Conservation (phyloP, 2,113 vertebrate species). For the Channa argus region DNA sequence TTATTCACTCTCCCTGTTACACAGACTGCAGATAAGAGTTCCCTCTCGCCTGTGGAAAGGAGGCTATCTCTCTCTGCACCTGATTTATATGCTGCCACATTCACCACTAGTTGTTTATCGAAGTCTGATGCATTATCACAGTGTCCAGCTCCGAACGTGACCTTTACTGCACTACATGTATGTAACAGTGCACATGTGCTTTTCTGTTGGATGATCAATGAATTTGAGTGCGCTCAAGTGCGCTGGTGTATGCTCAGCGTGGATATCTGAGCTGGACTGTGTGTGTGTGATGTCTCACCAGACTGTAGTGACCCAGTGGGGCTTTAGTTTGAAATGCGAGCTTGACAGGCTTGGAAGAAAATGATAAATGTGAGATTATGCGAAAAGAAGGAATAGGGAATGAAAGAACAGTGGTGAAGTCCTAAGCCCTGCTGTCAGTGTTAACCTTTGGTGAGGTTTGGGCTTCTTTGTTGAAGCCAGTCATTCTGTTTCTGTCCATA, state of each 20-base stretch:
- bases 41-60: constrained; percentile 37
- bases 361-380: constrained; percentile 74
- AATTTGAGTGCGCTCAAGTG: background rate
- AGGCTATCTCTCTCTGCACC: constrained; percentile 37
- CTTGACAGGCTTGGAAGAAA: constrained; percentile 57
- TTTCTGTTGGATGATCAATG: constrained; percentile 12
- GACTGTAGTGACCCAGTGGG: constrained; percentile 46
- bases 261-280: too few species aligned
- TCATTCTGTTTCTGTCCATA: constrained; percentile 50
- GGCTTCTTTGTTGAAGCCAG: constrained; percentile 55
- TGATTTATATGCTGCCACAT: constrained; percentile 74
- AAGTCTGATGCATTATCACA: constrained; percentile 59
- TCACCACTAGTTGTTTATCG: constrained; percentile 65
- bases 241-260: background rate
- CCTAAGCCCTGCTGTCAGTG: constrained; percentile 68
- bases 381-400: constrained; percentile 36
- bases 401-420: constrained; percentile 30
- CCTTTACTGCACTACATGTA: constrained; percentile 71
- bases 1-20: constrained; percentile 57
- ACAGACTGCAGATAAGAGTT: constrained; percentile 68
- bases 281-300: background rate
- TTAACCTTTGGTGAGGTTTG: constrained; percentile 70
- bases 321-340: constrained; percentile 52
- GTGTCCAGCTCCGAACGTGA: constrained; percentile 60
- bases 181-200: constrained; percentile 21